Conservation (phyloP, 2,113 vertebrate species). For the Etia nguti region DNA sequence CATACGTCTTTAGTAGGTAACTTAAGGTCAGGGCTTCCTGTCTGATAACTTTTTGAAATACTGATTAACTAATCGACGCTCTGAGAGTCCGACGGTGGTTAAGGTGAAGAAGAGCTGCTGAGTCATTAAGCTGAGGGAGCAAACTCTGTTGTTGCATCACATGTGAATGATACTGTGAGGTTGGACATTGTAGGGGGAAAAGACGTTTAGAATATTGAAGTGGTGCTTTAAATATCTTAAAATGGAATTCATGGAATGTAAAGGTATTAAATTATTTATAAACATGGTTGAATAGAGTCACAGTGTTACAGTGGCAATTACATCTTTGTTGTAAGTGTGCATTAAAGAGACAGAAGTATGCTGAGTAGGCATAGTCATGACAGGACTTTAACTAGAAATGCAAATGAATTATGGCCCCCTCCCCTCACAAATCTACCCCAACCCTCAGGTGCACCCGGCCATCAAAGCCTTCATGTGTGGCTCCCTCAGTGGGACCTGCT, state of each 20-base stretch:
- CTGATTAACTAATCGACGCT: neutral
- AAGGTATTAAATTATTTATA: neutral
- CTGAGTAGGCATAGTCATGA: neutral
- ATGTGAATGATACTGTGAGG: neutral
- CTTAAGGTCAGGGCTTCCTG: neutral
- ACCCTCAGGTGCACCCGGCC: constrained; percentile 81
- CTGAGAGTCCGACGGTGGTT: neutral
- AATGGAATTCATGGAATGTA: no score
- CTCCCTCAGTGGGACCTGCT: constrained; percentile 92
- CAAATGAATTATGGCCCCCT: neutral
- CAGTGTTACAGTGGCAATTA: neutral
- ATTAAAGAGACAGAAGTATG: neutral
- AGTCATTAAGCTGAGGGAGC: neutral
- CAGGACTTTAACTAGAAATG: neutral
- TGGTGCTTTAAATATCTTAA: neutral
- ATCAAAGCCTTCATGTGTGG: constrained; percentile 93
- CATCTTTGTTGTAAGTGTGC: neutral
- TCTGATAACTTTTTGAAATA: neutral
- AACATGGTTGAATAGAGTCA: neutral
- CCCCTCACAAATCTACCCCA: neutral
- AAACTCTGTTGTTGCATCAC: neutral
- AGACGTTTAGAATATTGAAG: neutral
- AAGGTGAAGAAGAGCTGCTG: neutral
- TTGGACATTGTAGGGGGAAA: neutral
- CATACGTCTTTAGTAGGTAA: neutral